A percentile compares a stretch with the other conserved stretches of the same genome.
phyloP scores from a whole-genome alignment of 2,888 invertebrate genomes.

The Drosophila ustulata region DNA sequence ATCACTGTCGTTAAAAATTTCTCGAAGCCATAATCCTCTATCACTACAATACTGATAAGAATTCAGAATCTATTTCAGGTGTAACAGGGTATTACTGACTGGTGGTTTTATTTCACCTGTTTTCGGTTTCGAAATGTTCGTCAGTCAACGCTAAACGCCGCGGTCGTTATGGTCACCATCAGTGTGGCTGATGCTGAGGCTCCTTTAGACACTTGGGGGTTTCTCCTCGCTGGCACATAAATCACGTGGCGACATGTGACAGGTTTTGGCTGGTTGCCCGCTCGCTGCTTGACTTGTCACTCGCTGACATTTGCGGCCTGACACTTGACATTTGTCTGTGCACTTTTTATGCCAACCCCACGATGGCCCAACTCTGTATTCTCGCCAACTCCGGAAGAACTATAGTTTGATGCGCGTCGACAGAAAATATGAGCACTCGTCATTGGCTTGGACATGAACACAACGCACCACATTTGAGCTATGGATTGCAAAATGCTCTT shows the following conservation, averaged over 20 bases:
- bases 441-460: slow-evolving; percentile 46
- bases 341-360: slow-evolving; percentile 24
- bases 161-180: slow-evolving; percentile 42
- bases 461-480: slow-evolving; percentile 24
- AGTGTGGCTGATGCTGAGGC: slow-evolving; percentile 20
- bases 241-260: slow-evolving; percentile 68
- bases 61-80: background rate
- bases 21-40: background rate
- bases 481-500: slow-evolving; percentile 15
- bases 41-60: background rate
- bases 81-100: background rate
- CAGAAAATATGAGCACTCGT: slow-evolving; percentile 55
- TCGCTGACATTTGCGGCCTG: slow-evolving; percentile 73
- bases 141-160: slow-evolving; percentile 45
- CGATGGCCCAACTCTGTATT: slow-evolving; percentile 3
- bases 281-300: slow-evolving; percentile 66
- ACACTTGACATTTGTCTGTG: slow-evolving; percentile 69
- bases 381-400: slow-evolving; percentile 19
- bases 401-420: slow-evolving; percentile 28
- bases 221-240: slow-evolving; percentile 49
- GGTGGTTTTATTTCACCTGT: background rate
- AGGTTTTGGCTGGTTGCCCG: slow-evolving; percentile 67
- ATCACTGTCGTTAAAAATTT: slow-evolving; percentile 2
- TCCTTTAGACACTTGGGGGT: slow-evolving; percentile 10
- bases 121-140: slow-evolving; percentile 38